Percentiles rank a stretch among this genome's conserved stretches.
Conservation (phyloP, 2,113 vertebrate genomes). For the Oplegnathus fasciatus region DNA sequence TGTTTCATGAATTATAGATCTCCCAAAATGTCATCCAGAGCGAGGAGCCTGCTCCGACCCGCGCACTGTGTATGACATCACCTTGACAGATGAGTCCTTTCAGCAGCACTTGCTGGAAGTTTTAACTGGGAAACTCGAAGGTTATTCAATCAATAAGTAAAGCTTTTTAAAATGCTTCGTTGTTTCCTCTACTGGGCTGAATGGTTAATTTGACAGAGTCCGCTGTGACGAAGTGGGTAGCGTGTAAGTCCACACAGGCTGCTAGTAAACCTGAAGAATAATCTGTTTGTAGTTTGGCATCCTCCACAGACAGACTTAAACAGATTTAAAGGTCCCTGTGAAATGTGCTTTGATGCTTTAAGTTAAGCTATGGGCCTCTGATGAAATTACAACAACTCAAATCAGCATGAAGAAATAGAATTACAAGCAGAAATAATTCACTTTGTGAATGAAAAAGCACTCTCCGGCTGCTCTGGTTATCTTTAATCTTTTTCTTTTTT, state of each 20-base stretch:
- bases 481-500: conserved; percentile 17
- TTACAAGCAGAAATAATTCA: conserved; percentile 51
- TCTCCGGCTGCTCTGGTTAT: conserved; percentile 36
- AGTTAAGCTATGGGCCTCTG: conserved; percentile 32
- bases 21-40: conserved; percentile 54
- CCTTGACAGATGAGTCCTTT: conserved; percentile 59
- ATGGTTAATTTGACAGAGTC: conserved; percentile 66
- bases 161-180: conserved; percentile 87
- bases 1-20: conserved; percentile 78
- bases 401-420: conserved; percentile 39
- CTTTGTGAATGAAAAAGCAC: conserved; percentile 54
- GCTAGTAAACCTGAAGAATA: conserved; percentile 32
- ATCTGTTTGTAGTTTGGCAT: conserved; percentile 17
- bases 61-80: conserved; percentile 54
- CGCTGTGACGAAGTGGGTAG: conserved; percentile 35
- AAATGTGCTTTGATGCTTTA: conserved; percentile 32
- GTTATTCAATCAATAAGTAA: conserved; percentile 90
- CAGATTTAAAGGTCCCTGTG: conserved; percentile 11
- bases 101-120: conserved; percentile 56
- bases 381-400: conserved; percentile 41
- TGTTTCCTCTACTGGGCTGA: conserved; percentile 82
- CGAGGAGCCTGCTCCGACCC: conserved; percentile 23
- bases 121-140: conserved; percentile 80
- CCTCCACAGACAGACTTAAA: conserved; percentile 36
- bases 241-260: conserved; percentile 14